phyloP scores from a whole-genome alignment of 2,888 invertebrate genomes.

The Apocheima hispidaria region DNA sequence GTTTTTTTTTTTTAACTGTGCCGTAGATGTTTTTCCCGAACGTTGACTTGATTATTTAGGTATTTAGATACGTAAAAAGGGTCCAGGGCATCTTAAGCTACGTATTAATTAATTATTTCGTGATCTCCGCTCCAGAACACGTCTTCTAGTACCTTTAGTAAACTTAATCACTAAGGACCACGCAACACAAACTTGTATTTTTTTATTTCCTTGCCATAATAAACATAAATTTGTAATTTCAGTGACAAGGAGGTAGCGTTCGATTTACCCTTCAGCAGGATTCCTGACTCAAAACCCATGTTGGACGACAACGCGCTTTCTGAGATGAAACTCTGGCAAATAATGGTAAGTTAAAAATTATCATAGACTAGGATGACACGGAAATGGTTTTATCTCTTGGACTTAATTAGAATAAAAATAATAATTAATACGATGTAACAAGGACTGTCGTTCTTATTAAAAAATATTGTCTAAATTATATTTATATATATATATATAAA shows the following conservation, averaged over 20 bases:
- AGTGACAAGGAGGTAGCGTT: constrained; percentile 54
- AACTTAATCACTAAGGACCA: too few species aligned
- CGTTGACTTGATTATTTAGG: too few species aligned
- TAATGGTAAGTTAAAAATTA: constrained; percentile 62
- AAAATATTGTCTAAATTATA: too few species aligned
- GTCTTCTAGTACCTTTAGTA: too few species aligned
- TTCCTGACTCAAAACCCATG: constrained; percentile 78
- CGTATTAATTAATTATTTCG: too few species aligned
- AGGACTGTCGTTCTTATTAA: not conserved
- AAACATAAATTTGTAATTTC: constrained; percentile 49
- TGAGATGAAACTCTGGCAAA: constrained; percentile 77
- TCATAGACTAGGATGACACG: not conserved
- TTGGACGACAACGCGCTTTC: constrained; percentile 74
- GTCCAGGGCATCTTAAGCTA: too few species aligned
- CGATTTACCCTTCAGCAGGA: constrained; percentile 56
- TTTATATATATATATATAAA: too few species aligned
- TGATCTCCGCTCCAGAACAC: too few species aligned
- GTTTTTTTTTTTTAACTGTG: too few species aligned
- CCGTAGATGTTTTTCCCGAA: too few species aligned
- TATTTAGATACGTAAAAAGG: too few species aligned
- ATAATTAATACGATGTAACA: not conserved
- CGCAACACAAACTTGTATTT: not conserved
- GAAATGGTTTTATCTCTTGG: constrained; percentile 7
- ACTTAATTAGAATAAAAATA: not conserved
- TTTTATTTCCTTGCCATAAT: too few species aligned